Conservation (phyloP, 2,797 vertebrate species). For the Apogon hyalosoma region DNA sequence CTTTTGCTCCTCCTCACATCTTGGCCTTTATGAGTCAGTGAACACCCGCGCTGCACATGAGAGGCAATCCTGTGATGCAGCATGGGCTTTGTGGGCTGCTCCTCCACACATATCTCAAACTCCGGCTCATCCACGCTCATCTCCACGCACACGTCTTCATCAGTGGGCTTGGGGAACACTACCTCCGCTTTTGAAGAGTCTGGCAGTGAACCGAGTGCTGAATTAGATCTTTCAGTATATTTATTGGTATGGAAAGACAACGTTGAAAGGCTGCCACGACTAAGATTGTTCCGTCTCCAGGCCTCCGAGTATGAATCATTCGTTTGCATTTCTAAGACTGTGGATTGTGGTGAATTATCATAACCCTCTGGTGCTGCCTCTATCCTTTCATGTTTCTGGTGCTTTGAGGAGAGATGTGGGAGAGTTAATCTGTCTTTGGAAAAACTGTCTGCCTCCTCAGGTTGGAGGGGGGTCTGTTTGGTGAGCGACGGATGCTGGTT, state of each 20-base stretch:
- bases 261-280: conserved; percentile 53
- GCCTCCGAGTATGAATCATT: conserved; percentile 53
- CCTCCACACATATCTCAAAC: conserved; percentile 30
- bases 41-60: conserved; percentile 47
- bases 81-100: conserved; percentile 49
- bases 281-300: conserved; percentile 52
- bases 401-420: conserved; percentile 65
- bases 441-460: conserved; percentile 35
- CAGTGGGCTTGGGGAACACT: not conserved
- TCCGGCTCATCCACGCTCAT: conserved; percentile 92
- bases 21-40: conserved; percentile 15
- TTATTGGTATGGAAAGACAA: conserved; percentile 41
- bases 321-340: conserved; percentile 57
- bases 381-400: conserved; percentile 57
- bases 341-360: conserved; percentile 56
- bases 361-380: conserved; percentile 52
- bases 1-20: conserved; percentile 49
- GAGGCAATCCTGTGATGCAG: conserved; percentile 69
- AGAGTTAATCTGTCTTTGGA: conserved; percentile 61
- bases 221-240: conserved; percentile 54
- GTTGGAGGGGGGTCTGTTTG: conserved; percentile 31
- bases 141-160: conserved; percentile 81
- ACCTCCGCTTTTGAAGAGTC: conserved; percentile 73
- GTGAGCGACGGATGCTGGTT: conserved; percentile 22
- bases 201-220: conserved; percentile 68